Evolutionary conservation across 2,888 invertebrate genomes (phyloP), one percentile per base, ranked within the genome.

Genomic region (Mayetiola destructor): DNA sequence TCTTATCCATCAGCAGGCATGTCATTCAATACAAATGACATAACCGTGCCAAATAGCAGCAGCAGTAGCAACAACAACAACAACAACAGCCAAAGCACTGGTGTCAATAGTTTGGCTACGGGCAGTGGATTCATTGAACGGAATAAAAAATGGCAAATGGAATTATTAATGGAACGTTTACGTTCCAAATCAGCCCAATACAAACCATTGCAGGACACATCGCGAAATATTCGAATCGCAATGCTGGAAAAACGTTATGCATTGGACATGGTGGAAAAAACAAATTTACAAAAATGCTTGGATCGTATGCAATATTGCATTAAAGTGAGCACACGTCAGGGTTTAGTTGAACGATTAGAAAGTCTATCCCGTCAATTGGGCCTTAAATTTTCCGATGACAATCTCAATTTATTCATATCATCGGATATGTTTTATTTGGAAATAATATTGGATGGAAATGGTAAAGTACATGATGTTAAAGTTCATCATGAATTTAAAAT

Each of bases 391-490:
- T 86, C 88, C 67, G 85, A 87, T 60, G 89, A 88, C 57, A 81
- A 84, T 59, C 82, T 85, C 55, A 85, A 85, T 48, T 77, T 90
- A 60, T 92, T 92, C 68, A 92, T 95, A 69, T 92, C 90, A 39
- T 92, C 92, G 0, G 95, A 95, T 68, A 93, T 94, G 93, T 95
- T 95, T 72, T 93, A 90, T 70, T 77, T 95, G 63, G 93, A 95
- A 76, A 87, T 96, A 64, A 75, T 89, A 57, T 76, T 95, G 57
- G 92, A 94, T 66, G 77, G 84, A 3, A 81, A 80, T 37, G 94
- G 93, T 23, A 79, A 81, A 32, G 85, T 95, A 1, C 85, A 86
- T 67, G 94, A 94, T 77, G 93, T 94, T 1, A 80, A 80, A 68
- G 84, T 95, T 58, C 90, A 93, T 70, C 93, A 94, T 69, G 92